Evolutionary conservation across 2,888 invertebrate genomes (phyloP).

Genomic region (Salpingus planirostris): DNA sequence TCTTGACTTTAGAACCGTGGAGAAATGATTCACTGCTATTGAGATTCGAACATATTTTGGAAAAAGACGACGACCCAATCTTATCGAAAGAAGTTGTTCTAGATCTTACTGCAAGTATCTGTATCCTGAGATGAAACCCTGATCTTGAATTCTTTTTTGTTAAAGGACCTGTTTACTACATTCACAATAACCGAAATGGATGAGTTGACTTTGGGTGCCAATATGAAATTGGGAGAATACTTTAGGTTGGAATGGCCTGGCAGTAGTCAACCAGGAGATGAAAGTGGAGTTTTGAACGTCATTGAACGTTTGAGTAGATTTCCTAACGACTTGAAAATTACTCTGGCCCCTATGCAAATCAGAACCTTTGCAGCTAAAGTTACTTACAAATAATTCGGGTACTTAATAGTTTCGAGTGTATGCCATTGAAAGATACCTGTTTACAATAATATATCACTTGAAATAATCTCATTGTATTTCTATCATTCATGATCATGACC

Average conservation of each 20-base stretch:
- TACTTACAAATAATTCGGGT: no score
- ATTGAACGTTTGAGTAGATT: neutral
- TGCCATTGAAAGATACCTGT: no score
- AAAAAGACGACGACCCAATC: slow-evolving; percentile 49
- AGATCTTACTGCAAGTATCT: slow-evolving; percentile 42
- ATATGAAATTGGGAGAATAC: slow-evolving; percentile 46
- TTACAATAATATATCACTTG: no score
- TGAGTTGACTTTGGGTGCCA: slow-evolving; percentile 36
- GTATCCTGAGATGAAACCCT: neutral
- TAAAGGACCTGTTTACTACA: slow-evolving; percentile 27
- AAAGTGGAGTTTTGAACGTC: neutral
- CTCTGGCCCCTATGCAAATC: slow-evolving; percentile 9
- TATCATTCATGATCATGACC: no score
- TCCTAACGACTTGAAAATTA: slow-evolving; percentile 5
- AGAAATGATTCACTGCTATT: slow-evolving; percentile 49
- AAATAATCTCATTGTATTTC: no score
- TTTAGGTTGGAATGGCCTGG: slow-evolving; percentile 23
- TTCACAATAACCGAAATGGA: slow-evolving; percentile 28
- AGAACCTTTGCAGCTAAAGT: slow-evolving; percentile 9
- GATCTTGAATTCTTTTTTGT: slow-evolving; percentile 1
- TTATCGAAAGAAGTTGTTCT: slow-evolving; percentile 47
- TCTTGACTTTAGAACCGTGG: slow-evolving; percentile 73
- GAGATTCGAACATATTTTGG: slow-evolving; percentile 67
- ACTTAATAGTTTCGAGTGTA: no score
- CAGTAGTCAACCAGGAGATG: no score